Evolutionary conservation across 1,140 invertebrate genomes (phyloP), one percentile per base, ranked within the genome.

Genomic region (Pararge aegeria): DNA sequence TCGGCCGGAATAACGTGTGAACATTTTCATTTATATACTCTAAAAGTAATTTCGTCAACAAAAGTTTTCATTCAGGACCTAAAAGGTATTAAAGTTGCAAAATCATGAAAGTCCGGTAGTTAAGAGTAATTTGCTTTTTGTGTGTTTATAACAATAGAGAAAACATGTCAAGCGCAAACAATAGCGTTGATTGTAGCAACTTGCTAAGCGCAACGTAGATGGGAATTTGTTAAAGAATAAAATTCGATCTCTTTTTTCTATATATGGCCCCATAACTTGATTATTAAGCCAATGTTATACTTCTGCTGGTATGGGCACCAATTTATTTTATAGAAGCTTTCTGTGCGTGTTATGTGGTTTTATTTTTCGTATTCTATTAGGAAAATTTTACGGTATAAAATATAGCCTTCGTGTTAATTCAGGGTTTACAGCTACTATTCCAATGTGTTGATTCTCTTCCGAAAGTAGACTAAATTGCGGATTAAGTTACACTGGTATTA

Each of bases 111-210:
- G 15, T 16, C 4, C 7, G 30, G 30, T 34, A 34, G 30, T 34
- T 37, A 37, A 3, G 38, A 42, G 38, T 42, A 42, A 42, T 42
- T 42, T 42, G 38, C 13, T 16, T 18, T 42, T 42, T 42, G 15
- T 18, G 16, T 7, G 16, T 42, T 16, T 18, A 16, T 5, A 42
- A 42, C 16, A 42, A 15, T 34, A 30, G 16, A 42, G 13, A 18
- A 42, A 15, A 42, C 5, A 12, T 15, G 16, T 42, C 16, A 7
- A 15, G 12, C 13, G 12, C 38, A 18, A 18, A 42, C 38, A 42
- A 42, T 42, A 18, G 38, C 38, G 16, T 12, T 42, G 38, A 42
- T 42, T 42, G n/a, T 42, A 10, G 38, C n/a, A n/a, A n/a, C 38
- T 42, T 42, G 5, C 38, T 42, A 16, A 3, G 38, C 38, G 38